phyloP scores from a whole-genome alignment of 2,113 vertebrate genomes.

The Ranitomeya imitator region DNA sequence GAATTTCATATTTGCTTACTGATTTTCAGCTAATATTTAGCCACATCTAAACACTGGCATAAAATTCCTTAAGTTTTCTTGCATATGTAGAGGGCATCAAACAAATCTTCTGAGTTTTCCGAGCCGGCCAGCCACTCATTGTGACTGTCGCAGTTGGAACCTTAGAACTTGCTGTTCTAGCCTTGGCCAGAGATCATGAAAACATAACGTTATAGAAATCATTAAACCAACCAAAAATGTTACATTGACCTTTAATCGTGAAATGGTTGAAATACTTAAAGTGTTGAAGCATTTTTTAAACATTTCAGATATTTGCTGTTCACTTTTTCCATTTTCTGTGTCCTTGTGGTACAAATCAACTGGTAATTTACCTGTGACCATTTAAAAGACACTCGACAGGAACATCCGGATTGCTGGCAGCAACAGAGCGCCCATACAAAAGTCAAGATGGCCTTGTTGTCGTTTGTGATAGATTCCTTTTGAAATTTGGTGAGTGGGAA shows the following conservation, averaged over 20 bases:
- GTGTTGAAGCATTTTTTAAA: slow-evolving; percentile 49
- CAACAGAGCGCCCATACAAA: not conserved
- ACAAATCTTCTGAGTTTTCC: not conserved
- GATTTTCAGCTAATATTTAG: too few relatives aligned
- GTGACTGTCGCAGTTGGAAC: not conserved
- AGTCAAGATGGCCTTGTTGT: not conserved
- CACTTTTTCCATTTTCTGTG: slow-evolving; percentile 39
- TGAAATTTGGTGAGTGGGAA: slow-evolving; percentile 19
- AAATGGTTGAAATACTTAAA: slow-evolving; percentile 47
- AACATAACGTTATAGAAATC: not conserved
- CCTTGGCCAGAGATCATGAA: not conserved
- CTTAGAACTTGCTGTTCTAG: not conserved
- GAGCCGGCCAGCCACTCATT: not conserved
- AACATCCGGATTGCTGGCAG: not conserved
- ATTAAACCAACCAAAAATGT: not conserved
- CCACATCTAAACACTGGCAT: too few relatives aligned
- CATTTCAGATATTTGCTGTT: slow-evolving; percentile 3
- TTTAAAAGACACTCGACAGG: slow-evolving; percentile 18
- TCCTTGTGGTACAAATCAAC: slow-evolving; percentile 41
- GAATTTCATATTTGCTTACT: too few relatives aligned
- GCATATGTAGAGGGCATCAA: not conserved
- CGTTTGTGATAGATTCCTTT: slow-evolving; percentile 1
- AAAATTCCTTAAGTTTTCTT: not conserved
- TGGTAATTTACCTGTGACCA: slow-evolving; percentile 43
- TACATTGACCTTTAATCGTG: too few relatives aligned